Percentiles rank a stretch among this genome's conserved stretches.
Evolutionary conservation across 2,888 invertebrate genomes (phyloP).

Genomic region (Notodromas monacha): DNA sequence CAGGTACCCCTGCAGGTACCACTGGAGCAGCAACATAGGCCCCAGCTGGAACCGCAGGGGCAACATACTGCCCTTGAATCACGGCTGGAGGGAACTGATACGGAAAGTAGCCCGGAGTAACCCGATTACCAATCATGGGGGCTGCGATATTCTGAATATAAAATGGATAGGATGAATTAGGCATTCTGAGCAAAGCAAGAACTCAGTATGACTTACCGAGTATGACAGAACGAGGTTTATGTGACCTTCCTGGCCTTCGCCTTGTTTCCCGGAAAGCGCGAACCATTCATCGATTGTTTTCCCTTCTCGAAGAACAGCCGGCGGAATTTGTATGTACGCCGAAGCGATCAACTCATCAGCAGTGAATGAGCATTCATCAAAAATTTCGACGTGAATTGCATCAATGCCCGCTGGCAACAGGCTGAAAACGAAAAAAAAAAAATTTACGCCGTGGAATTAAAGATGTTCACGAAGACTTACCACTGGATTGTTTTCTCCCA

Average conservation of each 20-base stretch:
- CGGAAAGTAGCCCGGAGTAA: no score
- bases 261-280: constrained; percentile 66
- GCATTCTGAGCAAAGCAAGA: no score
- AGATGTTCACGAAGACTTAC: constrained; percentile 19
- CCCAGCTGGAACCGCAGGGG: constrained; percentile 1
- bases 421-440: constrained; percentile 18
- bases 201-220: no score
- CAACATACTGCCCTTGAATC: constrained; percentile 5
- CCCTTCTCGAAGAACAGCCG: constrained; percentile 36
- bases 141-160: no score
- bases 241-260: constrained; percentile 70
- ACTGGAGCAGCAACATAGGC: constrained; percentile 5
- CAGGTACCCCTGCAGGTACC: background rate
- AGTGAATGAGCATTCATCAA: constrained; percentile 83
- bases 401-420: constrained; percentile 58
- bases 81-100: constrained; percentile 5
- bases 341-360: constrained; percentile 85
- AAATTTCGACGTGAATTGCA: constrained; percentile 64
- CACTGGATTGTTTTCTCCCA: constrained; percentile 87
- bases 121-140: no score
- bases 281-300: constrained; percentile 88
- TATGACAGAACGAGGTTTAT: constrained; percentile 54
- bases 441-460: background rate
- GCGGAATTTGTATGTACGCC: constrained; percentile 59
- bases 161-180: no score